Base-by-base conservation (phyloP, 2,888 invertebrate genomes). In the Leucozona laternaria region DNA sequence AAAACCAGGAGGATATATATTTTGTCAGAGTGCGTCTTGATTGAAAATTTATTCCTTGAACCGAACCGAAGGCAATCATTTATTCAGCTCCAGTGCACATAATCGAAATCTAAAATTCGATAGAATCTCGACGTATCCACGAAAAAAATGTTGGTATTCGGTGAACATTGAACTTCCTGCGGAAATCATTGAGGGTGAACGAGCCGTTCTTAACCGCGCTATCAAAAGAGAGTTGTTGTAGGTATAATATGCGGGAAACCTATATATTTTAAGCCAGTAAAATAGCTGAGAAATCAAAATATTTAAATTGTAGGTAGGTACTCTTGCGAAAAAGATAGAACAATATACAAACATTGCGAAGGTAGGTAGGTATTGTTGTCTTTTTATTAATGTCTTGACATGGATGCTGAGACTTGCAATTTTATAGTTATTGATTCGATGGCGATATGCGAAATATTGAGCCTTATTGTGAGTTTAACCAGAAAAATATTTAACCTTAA, bases 1-100 rank as follows among this genome's bases (percentile, higher is more conserved):
- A 73, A 73, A 40, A 31, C 34, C 45, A 15, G 34, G 28, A 72
- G 77, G 71, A 85, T 85, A 81, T 81, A 76, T 53, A 68, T 58
- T 75, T 84, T 84, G 64, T 79, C 34, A 68, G 76, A 80, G 68
- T 80, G 80, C 77, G 80, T 80, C 81, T 85, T 85, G 85, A 85
- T 85, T 85, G 85, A 85, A 85, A 85, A 85, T 85, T 85, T 85
- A 85, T 85, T 85, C 85, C 85, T 72, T 86, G 86, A 86, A 86
- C 86, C 82, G 86, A 86, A 86, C 82, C 73, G 82, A 81, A 78
- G 77, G 86, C 81, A 86, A 86, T 86, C 86, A 81, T 86, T 86
- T 86, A 86, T 86, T 86, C 78, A 77, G 81, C 86, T 73, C 64
- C 53, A 78, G 31, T 82, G 81, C 86, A 81, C 81, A 66, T 86